phyloP scores from a whole-genome alignment of 2,113 vertebrate genomes.

The Cyphomyrus discorhynchus region DNA sequence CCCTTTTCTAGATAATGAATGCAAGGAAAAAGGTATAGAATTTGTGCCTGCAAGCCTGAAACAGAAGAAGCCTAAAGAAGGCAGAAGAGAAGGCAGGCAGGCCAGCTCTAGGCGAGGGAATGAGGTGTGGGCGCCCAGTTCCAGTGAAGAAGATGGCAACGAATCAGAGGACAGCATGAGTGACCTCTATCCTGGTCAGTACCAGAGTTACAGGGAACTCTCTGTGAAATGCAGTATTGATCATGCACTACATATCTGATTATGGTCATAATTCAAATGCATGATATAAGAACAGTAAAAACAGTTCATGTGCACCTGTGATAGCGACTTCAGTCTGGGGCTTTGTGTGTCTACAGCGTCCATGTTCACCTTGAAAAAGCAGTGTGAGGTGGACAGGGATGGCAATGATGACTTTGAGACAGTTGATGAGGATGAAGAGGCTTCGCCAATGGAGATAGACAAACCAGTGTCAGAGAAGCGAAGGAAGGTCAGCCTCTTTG shows the following conservation, averaged over 20 bases:
- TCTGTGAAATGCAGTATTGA: not conserved
- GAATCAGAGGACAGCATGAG: conserved; percentile 86
- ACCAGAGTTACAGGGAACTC: not conserved
- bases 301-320: not conserved
- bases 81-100: not conserved
- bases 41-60: conserved; percentile 69
- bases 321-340: not conserved
- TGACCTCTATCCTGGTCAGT: conserved; percentile 87
- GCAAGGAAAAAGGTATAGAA: conserved; percentile 64
- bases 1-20: conserved; percentile 67
- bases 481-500: conserved; percentile 51
- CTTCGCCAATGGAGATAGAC: conserved; percentile 48
- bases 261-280: not conserved
- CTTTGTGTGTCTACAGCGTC: conserved; percentile 38
- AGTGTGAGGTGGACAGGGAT: conserved; percentile 18
- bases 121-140: conserved; percentile 61
- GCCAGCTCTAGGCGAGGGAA: conserved; percentile 33
- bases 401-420: conserved; percentile 58
- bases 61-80: conserved; percentile 39
- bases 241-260: not conserved
- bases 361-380: conserved; percentile 43
- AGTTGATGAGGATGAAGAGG: conserved; percentile 50
- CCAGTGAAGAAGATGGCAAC: conserved; percentile 55
- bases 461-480: conserved; percentile 49
- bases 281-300: not conserved